Conservation (phyloP, 2,888 invertebrate species). For the Leistus spinibarbis region DNA sequence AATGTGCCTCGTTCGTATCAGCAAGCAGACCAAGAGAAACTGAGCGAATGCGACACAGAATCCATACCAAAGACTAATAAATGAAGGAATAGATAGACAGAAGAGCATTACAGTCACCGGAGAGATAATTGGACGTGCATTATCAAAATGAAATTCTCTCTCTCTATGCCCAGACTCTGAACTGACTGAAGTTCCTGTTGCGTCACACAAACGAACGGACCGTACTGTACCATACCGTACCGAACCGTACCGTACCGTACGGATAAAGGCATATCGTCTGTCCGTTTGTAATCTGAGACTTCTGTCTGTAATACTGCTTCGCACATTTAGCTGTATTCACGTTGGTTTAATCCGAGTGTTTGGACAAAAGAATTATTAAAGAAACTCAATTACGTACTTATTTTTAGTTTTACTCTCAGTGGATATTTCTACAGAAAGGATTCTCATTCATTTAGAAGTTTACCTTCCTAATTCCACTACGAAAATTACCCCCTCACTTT, state of each 20-base stretch:
- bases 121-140: slow-evolving; percentile 24
- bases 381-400: not conserved
- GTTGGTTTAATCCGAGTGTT: not conserved
- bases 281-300: not conserved
- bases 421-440: not conserved
- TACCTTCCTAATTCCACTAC: not conserved
- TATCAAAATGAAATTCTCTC: slow-evolving; percentile 19
- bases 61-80: not conserved
- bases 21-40: not conserved
- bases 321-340: not conserved
- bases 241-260: too few species aligned
- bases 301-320: not conserved
- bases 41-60: not conserved
- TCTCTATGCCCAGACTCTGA: not conserved
- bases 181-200: not conserved
- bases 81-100: slow-evolving; percentile 2
- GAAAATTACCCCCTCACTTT: not conserved
- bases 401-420: not conserved
- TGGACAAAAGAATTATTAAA: not conserved
- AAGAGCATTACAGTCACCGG: slow-evolving; percentile 4
- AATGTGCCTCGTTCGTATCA: not conserved
- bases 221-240: too few species aligned
- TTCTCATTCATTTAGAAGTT: not conserved
- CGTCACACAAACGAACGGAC: not conserved
- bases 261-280: not conserved